These are phyloP conservation scores for Eciton burchellii DNA, from an alignment of 1,140 invertebrate genomes.

Conservation along the genomic window DNA sequence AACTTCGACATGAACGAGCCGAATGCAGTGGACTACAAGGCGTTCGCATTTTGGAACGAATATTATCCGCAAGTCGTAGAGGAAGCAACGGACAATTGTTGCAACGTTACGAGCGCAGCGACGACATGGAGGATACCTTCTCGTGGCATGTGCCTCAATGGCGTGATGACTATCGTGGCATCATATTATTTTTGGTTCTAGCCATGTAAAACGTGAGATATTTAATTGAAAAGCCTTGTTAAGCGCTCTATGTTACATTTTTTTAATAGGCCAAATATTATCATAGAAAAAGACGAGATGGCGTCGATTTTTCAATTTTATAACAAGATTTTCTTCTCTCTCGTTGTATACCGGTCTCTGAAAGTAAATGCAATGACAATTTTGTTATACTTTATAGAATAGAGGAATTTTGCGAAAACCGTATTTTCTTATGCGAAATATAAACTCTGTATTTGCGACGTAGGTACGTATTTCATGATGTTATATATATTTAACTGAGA, in stretches of 20 bases:
- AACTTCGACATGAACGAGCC: conserved; percentile 90
- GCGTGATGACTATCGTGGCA: conserved; percentile 7
- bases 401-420: conserved; percentile 23
- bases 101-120: conserved; percentile 85
- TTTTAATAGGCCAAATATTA: conserved; percentile 46
- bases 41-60: conserved; percentile 92
- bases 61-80: conserved; percentile 91
- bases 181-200: conserved; percentile 45
- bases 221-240: conserved; percentile 26
- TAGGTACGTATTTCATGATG: not conserved
- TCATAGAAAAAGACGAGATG: conserved; percentile 2
- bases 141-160: not conserved
- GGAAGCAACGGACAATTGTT: conserved; percentile 89
- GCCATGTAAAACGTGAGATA: conserved; percentile 24
- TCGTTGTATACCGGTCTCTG: conserved; percentile 17
- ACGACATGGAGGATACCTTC: conserved; percentile 12
- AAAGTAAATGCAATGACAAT: conserved; percentile 38
- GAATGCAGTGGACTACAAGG: conserved; percentile 89
- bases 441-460: not conserved
- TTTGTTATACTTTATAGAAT: conserved; percentile 32
- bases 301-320: conserved; percentile 42
- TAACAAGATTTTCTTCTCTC: conserved; percentile 32
- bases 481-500: conserved; percentile 3
- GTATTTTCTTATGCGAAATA: conserved; percentile 2
- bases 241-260: conserved; percentile 40